Evolutionary conservation across 2,113 vertebrate genomes (phyloP).

Genomic region (Oncorhynchus keta): DNA sequence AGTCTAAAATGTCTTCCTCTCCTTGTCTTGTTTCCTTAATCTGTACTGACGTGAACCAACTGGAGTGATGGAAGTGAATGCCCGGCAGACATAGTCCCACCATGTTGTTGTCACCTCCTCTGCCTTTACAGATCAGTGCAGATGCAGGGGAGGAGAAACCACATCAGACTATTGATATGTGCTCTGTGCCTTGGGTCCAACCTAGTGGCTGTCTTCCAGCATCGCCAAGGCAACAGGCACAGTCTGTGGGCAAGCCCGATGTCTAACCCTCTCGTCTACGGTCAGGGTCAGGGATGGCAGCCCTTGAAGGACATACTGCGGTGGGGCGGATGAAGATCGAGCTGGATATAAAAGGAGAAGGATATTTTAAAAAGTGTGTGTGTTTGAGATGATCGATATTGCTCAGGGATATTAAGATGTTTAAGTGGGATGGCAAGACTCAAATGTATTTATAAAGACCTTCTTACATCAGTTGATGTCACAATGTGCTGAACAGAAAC

Average conservation of each 20-base stretch:
- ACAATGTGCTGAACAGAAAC: no score
- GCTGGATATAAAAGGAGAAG: not conserved
- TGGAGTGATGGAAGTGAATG: not conserved
- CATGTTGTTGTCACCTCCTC: not conserved
- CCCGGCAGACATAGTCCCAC: not conserved
- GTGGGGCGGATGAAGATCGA: conserved; percentile 30
- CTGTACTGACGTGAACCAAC: not conserved
- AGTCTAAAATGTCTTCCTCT: not conserved
- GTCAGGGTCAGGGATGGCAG: conserved; percentile 21
- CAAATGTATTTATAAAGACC: no score
- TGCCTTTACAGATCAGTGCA: not conserved
- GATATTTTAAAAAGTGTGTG: no score
- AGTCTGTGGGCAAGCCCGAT: conserved; percentile 32
- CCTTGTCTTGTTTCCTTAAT: not conserved
- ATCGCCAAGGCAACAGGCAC: conserved; percentile 55
- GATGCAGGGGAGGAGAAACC: conserved; percentile 11
- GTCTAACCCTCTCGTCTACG: conserved; percentile 15
- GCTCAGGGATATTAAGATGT: no score
- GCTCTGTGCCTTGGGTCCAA: conserved; percentile 15
- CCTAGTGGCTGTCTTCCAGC: conserved; percentile 32
- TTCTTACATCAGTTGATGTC: no score
- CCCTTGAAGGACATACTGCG: conserved; percentile 35
- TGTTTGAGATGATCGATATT: no score
- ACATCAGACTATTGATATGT: conserved; percentile 17
- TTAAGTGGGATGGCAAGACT: no score